phyloP scores from a whole-genome alignment of 1,140 invertebrate genomes.

The Leptinotarsa texana region DNA sequence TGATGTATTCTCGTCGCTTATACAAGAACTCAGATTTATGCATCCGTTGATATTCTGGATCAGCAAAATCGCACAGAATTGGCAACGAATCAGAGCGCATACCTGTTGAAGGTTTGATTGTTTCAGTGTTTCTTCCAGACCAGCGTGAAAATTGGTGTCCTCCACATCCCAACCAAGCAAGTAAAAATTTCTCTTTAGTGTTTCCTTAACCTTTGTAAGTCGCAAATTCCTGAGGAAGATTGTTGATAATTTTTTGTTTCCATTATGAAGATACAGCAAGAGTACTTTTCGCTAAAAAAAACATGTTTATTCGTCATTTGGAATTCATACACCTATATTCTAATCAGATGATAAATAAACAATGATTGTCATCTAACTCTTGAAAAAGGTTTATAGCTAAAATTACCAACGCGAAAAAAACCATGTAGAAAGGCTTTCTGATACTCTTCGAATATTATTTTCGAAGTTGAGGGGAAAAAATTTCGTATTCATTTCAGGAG shows the following conservation, averaged over 20 bases:
- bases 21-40: constrained; percentile 32
- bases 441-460: too few species aligned
- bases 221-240: constrained; percentile 35
- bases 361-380: too few species aligned
- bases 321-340: too few species aligned
- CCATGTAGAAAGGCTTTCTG: too few species aligned
- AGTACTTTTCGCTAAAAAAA: constrained; percentile 38
- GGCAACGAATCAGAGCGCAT: constrained; percentile 25
- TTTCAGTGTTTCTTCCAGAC: constrained; percentile 35
- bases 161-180: constrained; percentile 43
- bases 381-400: too few species aligned
- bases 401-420: too few species aligned
- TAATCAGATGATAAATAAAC: too few species aligned
- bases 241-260: constrained; percentile 35
- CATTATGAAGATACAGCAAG: constrained; percentile 43
- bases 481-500: too few species aligned
- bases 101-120: constrained; percentile 28
- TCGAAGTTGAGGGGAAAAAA: too few species aligned
- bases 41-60: constrained; percentile 36
- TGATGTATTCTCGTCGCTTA: constrained; percentile 32
- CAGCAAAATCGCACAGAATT: constrained; percentile 32
- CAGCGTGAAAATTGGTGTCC: constrained; percentile 35
- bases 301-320: too few species aligned
- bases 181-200: constrained; percentile 34
- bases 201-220: constrained; percentile 25